phyloP scores from a whole-genome alignment of 2,888 invertebrate genomes.

The Philonicus albiceps region DNA sequence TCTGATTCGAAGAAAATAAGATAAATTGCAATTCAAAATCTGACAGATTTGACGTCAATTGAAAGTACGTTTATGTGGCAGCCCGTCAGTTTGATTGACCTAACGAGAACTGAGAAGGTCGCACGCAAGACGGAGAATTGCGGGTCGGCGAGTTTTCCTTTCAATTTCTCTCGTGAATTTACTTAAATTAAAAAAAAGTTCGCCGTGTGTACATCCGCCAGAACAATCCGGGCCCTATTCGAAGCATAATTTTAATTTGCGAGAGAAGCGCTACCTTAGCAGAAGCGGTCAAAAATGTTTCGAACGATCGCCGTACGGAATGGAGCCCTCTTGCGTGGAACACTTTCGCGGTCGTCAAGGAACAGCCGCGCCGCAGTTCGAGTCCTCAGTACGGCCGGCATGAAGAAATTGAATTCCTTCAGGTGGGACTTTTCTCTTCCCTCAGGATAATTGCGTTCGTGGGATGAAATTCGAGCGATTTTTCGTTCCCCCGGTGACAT shows the following conservation, averaged over 20 bases:
- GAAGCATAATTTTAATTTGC: neutral
- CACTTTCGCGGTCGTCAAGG: constrained; percentile 67
- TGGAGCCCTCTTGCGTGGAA: constrained; percentile 69
- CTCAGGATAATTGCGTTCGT: neutral
- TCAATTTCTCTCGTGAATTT: neutral
- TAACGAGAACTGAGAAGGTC: neutral
- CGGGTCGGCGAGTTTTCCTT: constrained; percentile 1
- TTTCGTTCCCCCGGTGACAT: neutral
- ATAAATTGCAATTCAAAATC: neutral
- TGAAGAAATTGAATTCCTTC: constrained; percentile 14
- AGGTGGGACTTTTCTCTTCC: neutral
- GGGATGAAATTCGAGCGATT: neutral
- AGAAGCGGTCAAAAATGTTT: constrained; percentile 69
- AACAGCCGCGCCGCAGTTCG: neutral
- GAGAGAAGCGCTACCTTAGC: neutral
- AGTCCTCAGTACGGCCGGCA: constrained; percentile 27
- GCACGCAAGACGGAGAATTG: neutral
- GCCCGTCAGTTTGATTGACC: neutral
- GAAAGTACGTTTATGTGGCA: neutral
- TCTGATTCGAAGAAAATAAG: neutral
- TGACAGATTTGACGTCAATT: neutral
- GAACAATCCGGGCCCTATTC: neutral
- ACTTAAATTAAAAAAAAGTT: neutral
- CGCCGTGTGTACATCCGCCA: neutral
- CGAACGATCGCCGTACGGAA: constrained; percentile 77